Evolutionary conservation across 2,113 vertebrate species (phyloP).

Genomic region (Myrmophylax atrothorax): DNA sequence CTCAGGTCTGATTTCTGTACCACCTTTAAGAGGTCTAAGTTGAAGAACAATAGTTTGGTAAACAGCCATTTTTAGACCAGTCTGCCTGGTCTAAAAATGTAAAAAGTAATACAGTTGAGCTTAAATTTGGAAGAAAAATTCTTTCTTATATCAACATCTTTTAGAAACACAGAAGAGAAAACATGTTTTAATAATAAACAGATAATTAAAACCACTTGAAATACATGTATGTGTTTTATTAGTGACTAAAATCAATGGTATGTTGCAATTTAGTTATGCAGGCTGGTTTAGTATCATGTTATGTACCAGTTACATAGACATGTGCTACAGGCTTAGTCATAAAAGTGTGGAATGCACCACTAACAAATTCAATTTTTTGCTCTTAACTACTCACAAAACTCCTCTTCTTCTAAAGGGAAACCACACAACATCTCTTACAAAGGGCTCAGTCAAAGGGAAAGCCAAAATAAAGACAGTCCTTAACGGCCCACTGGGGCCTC

Average conservation of each 20-base stretch:
- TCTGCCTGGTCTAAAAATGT: not conserved
- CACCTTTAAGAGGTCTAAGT: conserved; percentile 1
- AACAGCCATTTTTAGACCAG: not conserved
- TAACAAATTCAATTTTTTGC: conserved; percentile 65
- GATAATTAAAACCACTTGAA: conserved; percentile 68
- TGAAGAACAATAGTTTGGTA: not conserved
- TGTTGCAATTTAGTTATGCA: conserved; percentile 63
- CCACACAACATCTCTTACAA: conserved; percentile 21
- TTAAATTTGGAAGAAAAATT: conserved; percentile 46
- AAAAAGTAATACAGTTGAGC: not conserved
- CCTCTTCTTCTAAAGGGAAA: conserved; percentile 39
- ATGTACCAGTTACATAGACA: conserved; percentile 62
- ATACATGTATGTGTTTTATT: conserved; percentile 59
- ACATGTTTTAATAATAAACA: conserved; percentile 52
- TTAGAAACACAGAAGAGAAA: conserved; percentile 35
- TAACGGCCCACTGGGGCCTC: conserved; percentile 38
- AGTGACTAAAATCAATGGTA: conserved; percentile 63
- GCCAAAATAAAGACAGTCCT: conserved; percentile 55
- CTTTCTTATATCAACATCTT: conserved; percentile 38
- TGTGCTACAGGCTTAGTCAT: conserved; percentile 57
- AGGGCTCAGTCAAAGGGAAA: conserved; percentile 48
- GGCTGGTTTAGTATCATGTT: conserved; percentile 64
- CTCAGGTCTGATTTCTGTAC: not conserved
- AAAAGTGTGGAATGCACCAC: conserved; percentile 61
- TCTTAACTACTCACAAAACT: conserved; percentile 42